Base-by-base conservation (phyloP, 2,888 invertebrate species). In the Trichogramma dendrolimi region DNA sequence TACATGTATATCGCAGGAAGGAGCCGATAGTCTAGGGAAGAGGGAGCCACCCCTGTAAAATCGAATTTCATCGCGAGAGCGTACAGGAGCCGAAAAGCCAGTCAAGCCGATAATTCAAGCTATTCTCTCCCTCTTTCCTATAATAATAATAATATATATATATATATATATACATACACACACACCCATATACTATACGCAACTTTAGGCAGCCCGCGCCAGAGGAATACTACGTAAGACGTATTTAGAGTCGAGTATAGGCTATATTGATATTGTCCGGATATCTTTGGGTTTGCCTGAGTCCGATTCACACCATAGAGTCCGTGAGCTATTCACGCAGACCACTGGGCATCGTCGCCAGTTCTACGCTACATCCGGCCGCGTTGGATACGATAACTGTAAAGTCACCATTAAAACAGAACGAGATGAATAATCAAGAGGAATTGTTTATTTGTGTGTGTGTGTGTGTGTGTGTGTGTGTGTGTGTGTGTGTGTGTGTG, bases 371-470 rank as follows among this genome's bases (percentile, higher is more conserved):
- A 74, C 72, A 71, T 72, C 66, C 70, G 72, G 69, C 54, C 63
- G 66, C 68, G 69, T 67, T 58, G 63, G 6, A n/a, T 58, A 64
- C 66, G 64, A 68, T 60, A 69, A 75, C 46, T 38, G 27, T 27
- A 27, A 27, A 27, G 27, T 27, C 27, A 4, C n/a, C 72, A 69
- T 70, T 63, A 68, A 66, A 70, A 67, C 69, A 70, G 71, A 76
- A 73, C 70, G 72, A 77, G 74, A 79, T 79, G 79, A 78, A 79
- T 79, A 79, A 79, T 79, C 77, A 78, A 79, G 75, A 73, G 74
- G 11, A 27, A 27, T 27, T 3, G 27, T 27, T 27, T 27, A 27
- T 27, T 27, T 27, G 3, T 27, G 27, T 27, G 27, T 27, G 27
- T 27, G 27, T 27, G 27, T 27, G 27, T 27, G 27, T 27, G 27